Base-by-base conservation (phyloP, 2,888 invertebrate species). In the Eristalinus aeneus region DNA sequence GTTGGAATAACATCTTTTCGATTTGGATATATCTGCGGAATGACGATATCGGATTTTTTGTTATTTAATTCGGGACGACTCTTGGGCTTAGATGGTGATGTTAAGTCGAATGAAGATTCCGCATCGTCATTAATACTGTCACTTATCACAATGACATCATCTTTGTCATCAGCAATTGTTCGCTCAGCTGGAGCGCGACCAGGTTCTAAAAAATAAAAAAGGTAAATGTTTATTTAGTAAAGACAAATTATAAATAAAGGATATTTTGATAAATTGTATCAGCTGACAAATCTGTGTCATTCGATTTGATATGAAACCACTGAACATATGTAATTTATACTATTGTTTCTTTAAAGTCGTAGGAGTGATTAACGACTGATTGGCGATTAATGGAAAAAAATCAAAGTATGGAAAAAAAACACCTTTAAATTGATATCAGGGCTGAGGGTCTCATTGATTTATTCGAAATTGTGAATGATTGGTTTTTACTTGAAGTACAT, bases 121-220 rank as follows among this genome's bases (percentile, higher is more conserved):
- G 60, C 56, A 20, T 46, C 76, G 27, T 86, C 81, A 39, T 77
- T 77, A 76, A 77, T 86, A 73, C 65, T 86, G 46, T 86, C 86
- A 39, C 69, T 74, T 81, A 86, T 86, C 69, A 86, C 77, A 77
- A 86, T 86, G 54, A 77, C 77, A 61, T 86, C 86, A 34, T 86
- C 86, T 11, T 86, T 82, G 3, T 86, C 31, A 36, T 82, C 82
- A 10, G 34, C 36, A 39, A 54, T 31, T 0, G 69, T 27, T 16
- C 69, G 67, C 2, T 80, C 68, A 39, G n/a, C 36, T 56, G 54
- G 11, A 27, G 22, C 54, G 16, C 11, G 56, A 32, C 39, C 61
- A 36, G n/a, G 72, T 46, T 72, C 46, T 63, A 12, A 39, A 71
- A n/a, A 16, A 58, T 60, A 27, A 63, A 36, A 36, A 36, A 63